These are phyloP conservation scores for Lottia gigantea DNA, from an alignment of 2,888 invertebrate genomes.

Conservation along the genomic window DNA sequence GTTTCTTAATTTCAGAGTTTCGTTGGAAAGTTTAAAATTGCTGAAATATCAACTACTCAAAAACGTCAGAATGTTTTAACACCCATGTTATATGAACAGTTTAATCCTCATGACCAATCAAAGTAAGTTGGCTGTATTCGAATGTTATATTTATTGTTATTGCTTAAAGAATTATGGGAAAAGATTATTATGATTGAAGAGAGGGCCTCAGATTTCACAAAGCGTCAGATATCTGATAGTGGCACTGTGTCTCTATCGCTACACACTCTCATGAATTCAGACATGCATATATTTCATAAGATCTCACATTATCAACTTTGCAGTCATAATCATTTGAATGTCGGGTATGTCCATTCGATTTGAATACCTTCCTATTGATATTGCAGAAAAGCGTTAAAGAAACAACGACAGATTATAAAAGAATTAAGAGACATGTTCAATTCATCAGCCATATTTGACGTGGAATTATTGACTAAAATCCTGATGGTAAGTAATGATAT, in stretches of 20 bases:
- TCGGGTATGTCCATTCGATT: no score
- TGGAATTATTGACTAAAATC: slow-evolving; percentile 60
- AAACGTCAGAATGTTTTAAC: slow-evolving; percentile 46
- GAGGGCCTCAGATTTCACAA: no score
- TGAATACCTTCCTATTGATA: no score
- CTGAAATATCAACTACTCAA: slow-evolving; percentile 45
- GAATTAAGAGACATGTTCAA: slow-evolving; percentile 65
- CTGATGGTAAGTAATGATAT: slow-evolving; percentile 51
- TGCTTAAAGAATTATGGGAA: no score
- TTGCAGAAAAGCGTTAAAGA: slow-evolving; percentile 49
- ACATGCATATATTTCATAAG: no score
- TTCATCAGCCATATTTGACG: slow-evolving; percentile 64
- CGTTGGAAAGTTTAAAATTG: slow-evolving; percentile 63
- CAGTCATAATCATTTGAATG: no score
- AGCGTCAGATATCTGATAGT: no score
- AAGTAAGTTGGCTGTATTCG: slow-evolving; percentile 47
- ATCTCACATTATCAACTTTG: no score
- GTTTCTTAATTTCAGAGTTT: slow-evolving; percentile 54
- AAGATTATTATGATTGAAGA: no score
- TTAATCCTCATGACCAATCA: slow-evolving; percentile 55
- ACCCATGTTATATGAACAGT: slow-evolving; percentile 52
- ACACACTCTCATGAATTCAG: no score
- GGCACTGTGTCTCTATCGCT: no score
- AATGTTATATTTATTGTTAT: background rate
- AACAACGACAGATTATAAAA: slow-evolving; percentile 57